Base-by-base conservation (phyloP, 2,888 invertebrate genomes). In the Ophion obscuratus region DNA sequence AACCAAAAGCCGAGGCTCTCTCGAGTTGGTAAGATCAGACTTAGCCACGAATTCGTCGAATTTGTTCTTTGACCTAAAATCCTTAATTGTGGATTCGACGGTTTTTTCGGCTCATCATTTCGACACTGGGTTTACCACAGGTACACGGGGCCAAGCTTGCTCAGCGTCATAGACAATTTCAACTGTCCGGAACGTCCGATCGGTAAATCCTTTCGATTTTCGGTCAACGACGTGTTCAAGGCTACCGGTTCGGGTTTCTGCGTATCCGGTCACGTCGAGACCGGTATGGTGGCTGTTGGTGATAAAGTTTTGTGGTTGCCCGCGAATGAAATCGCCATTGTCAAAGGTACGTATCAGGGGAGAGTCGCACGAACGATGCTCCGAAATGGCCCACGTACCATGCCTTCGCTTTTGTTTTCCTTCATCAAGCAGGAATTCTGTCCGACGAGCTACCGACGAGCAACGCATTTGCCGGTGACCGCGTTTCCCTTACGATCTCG, bases 201-300 rank as follows among this genome's bases (percentile, higher is more conserved):
- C 6, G 96, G 97, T 20, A 98, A 98, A 92, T 98, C 99, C 1
- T 96, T 99, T 83, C 95, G 99, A 31, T 95, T 99, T 94, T 97
- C 98, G n/a, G 96, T 99, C 0, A 97, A 97, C 92, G 99, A 99
- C 95, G 97, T 99, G 87, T 99, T 97, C 94, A 99, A 99, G 95
- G 97, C 98, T 2, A 97, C 97, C 17, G 97, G 98, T 0, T 97
- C 98, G n/a, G 98, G 97, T 0, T 97, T 98, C 92, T 98, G 98
- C 94, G 96, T 99, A 7, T 97, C 97, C 0, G 99, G 99, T 0
- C 96, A 98, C 57, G 96, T 99, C 79, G 99, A 99, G 94, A 98
- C 98, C 53, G 99, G 99, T 6, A 96, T 97, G 91, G 94, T 99
- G 7, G 97, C 97, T 91, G 95, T 96, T 71, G 98, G 98, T 17